Percentiles rank a stretch among this genome's conserved stretches.
Evolutionary conservation across 2,797 vertebrate species (phyloP).

Genomic region (Rhodeus uyekii): DNA sequence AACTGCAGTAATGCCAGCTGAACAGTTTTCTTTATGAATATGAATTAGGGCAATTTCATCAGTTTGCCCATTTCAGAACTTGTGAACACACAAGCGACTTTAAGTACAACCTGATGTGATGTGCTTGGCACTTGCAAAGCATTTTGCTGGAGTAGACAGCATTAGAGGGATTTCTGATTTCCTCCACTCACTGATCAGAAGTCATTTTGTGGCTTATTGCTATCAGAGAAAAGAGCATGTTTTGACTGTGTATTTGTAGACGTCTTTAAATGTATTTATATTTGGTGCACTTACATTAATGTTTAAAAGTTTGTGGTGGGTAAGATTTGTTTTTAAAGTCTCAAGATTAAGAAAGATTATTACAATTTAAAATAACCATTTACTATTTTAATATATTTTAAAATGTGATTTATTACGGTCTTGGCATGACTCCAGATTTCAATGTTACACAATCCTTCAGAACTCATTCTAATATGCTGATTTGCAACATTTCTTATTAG

Average conservation of each 20-base stretch:
- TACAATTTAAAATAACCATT: not conserved
- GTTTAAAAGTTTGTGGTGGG: not conserved
- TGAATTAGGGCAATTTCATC: slow-evolving; percentile 36
- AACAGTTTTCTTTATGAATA: slow-evolving; percentile 45
- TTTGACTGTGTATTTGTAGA: not conserved
- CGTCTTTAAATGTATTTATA: not conserved
- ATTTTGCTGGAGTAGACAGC: slow-evolving; percentile 8
- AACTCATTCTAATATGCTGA: not conserved
- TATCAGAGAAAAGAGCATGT: slow-evolving; percentile 1
- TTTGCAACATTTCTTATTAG: not conserved
- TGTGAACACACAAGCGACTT: not conserved
- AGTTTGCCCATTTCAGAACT: slow-evolving; percentile 31
- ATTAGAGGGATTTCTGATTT: slow-evolving; percentile 23
- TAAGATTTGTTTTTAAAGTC: not conserved
- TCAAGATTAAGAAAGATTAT: not conserved
- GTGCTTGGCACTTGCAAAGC: slow-evolving; percentile 12
- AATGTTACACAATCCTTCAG: not conserved
- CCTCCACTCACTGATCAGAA: not conserved
- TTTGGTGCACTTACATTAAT: not conserved
- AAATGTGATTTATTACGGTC: not conserved
- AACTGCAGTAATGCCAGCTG: slow-evolving; percentile 64
- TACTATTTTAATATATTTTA: not conserved
- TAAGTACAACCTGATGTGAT: slow-evolving; percentile 16
- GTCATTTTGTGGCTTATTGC: not conserved
- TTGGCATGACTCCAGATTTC: not conserved